A percentile compares a stretch with the other conserved stretches of the same genome.
These are phyloP conservation scores for Rhegmatorhina hoffmannsi DNA, from an alignment of 2,113 vertebrate genomes.

Conservation along the genomic window DNA sequence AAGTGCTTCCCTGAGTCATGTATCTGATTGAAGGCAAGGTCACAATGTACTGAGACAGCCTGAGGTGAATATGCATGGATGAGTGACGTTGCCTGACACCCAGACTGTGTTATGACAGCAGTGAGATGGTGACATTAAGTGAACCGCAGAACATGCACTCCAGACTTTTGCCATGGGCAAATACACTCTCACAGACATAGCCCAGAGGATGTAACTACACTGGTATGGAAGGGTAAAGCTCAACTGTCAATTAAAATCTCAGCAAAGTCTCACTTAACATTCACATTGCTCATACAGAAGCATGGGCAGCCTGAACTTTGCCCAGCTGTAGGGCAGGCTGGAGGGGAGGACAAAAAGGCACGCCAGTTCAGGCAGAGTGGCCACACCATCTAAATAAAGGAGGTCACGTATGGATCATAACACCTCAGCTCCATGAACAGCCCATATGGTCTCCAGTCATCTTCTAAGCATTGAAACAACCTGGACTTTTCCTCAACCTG, in stretches of 20 bases:
- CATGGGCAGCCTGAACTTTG: not conserved
- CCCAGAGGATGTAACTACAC: not conserved
- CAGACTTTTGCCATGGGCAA: not conserved
- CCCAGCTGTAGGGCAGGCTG: not conserved
- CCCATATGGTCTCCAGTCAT: not conserved
- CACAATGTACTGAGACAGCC: not conserved
- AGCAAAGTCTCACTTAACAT: not conserved
- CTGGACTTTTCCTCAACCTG: not conserved
- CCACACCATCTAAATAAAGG: not conserved
- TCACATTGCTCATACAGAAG: not conserved
- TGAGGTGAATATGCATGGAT: not conserved
- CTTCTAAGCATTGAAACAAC: not conserved
- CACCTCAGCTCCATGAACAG: not conserved
- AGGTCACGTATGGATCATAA: rapidly evolving
- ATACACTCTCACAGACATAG: not conserved
- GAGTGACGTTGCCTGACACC: not conserved
- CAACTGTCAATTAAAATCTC: not conserved
- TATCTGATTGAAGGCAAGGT: not conserved
- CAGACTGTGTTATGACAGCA: not conserved
- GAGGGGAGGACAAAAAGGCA: not conserved
- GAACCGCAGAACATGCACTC: not conserved
- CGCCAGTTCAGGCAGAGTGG: not conserved
- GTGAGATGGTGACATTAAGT: not conserved
- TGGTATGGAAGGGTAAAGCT: not conserved
- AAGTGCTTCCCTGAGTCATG: not conserved